Conservation (phyloP, 2,113 vertebrate species). For the Eulacestoma nigropectus region DNA sequence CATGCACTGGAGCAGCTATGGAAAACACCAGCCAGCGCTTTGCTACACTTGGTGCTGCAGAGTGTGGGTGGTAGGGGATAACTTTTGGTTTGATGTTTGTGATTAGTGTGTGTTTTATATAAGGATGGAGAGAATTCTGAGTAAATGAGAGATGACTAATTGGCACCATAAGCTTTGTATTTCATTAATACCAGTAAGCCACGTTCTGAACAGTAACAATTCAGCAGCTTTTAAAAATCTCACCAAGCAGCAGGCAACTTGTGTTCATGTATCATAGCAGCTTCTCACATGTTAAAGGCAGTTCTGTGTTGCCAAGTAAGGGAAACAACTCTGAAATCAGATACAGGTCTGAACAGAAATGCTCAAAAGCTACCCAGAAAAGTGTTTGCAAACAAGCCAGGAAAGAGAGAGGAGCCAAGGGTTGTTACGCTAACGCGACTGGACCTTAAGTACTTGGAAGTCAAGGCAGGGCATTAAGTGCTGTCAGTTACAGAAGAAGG, state of each 20-base stretch:
- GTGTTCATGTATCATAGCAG: background rate
- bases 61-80: background rate
- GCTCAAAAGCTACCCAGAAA: background rate
- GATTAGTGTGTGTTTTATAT: background rate
- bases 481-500: background rate
- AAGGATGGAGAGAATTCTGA: background rate
- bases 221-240: background rate
- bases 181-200: background rate
- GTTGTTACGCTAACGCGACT: rapidly evolving
- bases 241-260: background rate
- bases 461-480: background rate
- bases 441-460: background rate
- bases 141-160: background rate
- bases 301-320: background rate
- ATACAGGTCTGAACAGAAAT: background rate
- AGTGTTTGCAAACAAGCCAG: background rate
- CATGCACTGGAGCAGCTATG: background rate
- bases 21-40: background rate
- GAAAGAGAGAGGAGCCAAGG: background rate
- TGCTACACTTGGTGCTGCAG: background rate
- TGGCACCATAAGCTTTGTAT: background rate
- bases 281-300: background rate
- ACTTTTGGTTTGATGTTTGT: background rate
- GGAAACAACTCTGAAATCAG: background rate
- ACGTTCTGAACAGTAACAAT: background rate